phyloP scores from a whole-genome alignment of 2,113 vertebrate genomes.

The Heloderma charlesbogerti region DNA sequence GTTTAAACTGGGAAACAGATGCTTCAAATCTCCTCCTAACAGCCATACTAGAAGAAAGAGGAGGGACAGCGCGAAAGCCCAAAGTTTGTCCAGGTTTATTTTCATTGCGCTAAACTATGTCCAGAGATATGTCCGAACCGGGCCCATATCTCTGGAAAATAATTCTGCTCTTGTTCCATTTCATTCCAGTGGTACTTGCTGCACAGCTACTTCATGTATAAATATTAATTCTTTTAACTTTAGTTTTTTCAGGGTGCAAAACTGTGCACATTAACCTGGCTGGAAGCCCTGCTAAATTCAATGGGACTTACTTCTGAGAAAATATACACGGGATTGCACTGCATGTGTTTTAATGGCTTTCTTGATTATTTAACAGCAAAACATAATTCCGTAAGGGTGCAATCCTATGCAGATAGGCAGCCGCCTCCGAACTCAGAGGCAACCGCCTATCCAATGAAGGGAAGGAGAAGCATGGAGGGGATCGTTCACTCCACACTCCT shows the following conservation, averaged over 20 bases:
- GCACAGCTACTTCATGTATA: neutral
- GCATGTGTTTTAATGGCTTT: neutral
- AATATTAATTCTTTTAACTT: neutral
- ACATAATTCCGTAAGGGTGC: too few species aligned
- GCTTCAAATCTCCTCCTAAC: neutral
- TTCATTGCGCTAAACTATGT: neutral
- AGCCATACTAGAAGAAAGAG: neutral
- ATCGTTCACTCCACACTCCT: too few species aligned
- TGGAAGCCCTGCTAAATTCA: neutral
- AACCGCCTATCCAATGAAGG: too few species aligned
- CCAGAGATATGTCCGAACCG: neutral
- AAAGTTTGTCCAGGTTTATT: neutral
- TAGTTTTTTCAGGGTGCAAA: neutral
- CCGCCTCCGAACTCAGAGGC: too few species aligned
- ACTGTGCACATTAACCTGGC: too few species aligned
- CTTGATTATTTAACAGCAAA: neutral
- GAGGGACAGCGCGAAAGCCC: neutral
- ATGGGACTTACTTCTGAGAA: neutral
- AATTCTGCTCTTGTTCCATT: neutral
- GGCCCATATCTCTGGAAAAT: neutral
- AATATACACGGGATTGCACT: neutral
- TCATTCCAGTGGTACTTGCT: neutral
- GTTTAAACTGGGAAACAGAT: neutral
- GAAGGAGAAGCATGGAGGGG: too few species aligned
- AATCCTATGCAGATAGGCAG: too few species aligned